These are phyloP conservation scores for Spicauda simplicius DNA, from an alignment of 2,888 invertebrate species.

Conservation along the genomic window DNA sequence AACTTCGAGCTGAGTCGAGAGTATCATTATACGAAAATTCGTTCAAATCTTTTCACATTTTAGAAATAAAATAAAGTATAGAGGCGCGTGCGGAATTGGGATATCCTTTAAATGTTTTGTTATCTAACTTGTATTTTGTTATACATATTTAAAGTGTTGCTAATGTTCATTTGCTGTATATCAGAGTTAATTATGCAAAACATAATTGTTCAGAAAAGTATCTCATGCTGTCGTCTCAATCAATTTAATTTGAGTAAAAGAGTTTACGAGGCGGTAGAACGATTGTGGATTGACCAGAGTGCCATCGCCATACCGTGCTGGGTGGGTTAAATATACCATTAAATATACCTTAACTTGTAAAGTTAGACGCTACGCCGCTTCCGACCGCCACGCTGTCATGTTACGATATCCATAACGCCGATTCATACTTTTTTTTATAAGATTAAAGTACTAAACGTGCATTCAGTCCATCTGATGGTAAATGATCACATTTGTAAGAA, in stretches of 20 bases:
- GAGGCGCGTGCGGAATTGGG: background rate
- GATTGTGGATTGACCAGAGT: too few relatives aligned
- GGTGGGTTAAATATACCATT: too few relatives aligned
- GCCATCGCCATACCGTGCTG: too few relatives aligned
- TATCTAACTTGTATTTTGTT: background rate
- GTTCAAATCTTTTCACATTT: background rate
- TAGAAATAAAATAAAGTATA: background rate
- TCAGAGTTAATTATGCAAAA: too few relatives aligned
- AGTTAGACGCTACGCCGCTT: conserved; percentile 4
- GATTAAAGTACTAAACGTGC: too few relatives aligned
- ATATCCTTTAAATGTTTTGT: background rate
- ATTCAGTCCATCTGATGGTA: too few relatives aligned
- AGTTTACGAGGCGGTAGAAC: background rate
- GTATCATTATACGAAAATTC: background rate
- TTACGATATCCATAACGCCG: background rate
- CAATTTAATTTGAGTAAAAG: background rate
- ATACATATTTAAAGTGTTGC: background rate
- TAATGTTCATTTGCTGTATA: too few relatives aligned
- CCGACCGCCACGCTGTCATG: background rate
- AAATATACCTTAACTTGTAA: too few relatives aligned
- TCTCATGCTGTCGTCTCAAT: background rate
- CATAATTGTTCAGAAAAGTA: too few relatives aligned
- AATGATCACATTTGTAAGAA: too few relatives aligned
- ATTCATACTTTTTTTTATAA: too few relatives aligned
- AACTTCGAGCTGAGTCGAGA: conserved; percentile 6